Evolutionary conservation across 2,888 invertebrate genomes (phyloP).

Genomic region (Xanthia icteritia): DNA sequence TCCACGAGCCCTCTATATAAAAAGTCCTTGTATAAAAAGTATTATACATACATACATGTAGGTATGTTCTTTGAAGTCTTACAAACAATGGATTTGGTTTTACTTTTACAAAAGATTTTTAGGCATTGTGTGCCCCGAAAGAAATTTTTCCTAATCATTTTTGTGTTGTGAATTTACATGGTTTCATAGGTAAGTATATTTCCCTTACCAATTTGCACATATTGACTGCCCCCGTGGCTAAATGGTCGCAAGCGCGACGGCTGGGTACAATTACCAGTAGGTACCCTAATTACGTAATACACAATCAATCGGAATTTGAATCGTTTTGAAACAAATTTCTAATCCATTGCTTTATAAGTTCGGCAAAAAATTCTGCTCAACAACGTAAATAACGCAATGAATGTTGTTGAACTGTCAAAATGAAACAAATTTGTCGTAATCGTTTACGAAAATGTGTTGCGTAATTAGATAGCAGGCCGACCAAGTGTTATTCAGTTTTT

Average conservation of each 20-base stretch:
- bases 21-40: neutral
- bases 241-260: neutral
- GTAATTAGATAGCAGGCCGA: no score
- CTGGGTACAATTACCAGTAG: neutral
- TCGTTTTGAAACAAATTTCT: no score
- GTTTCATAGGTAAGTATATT: neutral
- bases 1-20: no score
- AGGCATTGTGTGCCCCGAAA: neutral
- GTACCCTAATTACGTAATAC: no score
- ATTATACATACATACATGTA: neutral
- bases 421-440: no score
- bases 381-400: no score
- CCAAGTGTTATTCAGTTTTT: no score
- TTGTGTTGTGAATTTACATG: slow-evolving; percentile 5
- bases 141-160: slow-evolving; percentile 7
- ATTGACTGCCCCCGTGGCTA: neutral
- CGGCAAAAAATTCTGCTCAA: no score
- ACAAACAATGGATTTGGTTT: slow-evolving; percentile 2
- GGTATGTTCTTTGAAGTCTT: slow-evolving; percentile 31
- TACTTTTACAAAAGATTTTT: neutral
- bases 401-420: no score
- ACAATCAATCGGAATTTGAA: no score
- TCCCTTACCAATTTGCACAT: neutral
- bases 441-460: no score
- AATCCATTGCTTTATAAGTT: no score